Conservation (phyloP, 1,140 invertebrate genomes). For the Uloborus diversus region DNA sequence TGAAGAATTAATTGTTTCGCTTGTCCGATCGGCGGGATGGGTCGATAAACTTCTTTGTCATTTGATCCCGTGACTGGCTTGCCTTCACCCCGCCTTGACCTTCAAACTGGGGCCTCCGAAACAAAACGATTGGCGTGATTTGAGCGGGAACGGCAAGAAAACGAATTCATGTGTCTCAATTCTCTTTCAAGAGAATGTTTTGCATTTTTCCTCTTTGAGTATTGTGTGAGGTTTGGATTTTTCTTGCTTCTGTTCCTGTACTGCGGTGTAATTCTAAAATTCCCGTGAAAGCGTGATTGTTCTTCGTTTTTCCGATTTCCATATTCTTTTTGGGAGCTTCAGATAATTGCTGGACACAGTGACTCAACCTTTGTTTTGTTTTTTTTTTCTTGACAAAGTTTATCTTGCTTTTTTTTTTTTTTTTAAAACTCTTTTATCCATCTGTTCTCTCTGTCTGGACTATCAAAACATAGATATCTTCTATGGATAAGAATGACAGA, state of each 20-base stretch:
- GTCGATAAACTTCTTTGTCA: slow-evolving; percentile 25
- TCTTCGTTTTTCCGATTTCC: not conserved
- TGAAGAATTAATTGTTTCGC: too few species aligned
- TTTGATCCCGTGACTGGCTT: not conserved
- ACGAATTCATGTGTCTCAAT: too few species aligned
- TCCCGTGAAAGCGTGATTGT: not conserved
- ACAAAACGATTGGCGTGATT: slow-evolving; percentile 1
- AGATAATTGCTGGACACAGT: not conserved
- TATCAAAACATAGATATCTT: too few species aligned
- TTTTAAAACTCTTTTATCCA: too few species aligned
- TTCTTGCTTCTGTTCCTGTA: not conserved
- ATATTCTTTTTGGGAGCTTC: not conserved
- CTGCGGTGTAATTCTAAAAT: not conserved
- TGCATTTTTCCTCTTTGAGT: not conserved
- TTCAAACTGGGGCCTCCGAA: not conserved
- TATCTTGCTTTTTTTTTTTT: too few species aligned
- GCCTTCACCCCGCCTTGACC: slow-evolving; percentile 22
- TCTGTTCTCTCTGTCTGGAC: too few species aligned
- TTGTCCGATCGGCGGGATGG: too few species aligned
- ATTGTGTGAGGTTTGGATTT: not conserved
- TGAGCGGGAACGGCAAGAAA: not conserved
- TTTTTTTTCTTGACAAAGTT: too few species aligned
- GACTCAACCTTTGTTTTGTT: too few species aligned
- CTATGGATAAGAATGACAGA: too few species aligned
- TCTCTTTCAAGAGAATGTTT: too few species aligned